Percentiles rank a stretch among this genome's conserved stretches.
Conservation (phyloP, 1,140 invertebrate genomes). For the Eupristina koningsbergeri region DNA sequence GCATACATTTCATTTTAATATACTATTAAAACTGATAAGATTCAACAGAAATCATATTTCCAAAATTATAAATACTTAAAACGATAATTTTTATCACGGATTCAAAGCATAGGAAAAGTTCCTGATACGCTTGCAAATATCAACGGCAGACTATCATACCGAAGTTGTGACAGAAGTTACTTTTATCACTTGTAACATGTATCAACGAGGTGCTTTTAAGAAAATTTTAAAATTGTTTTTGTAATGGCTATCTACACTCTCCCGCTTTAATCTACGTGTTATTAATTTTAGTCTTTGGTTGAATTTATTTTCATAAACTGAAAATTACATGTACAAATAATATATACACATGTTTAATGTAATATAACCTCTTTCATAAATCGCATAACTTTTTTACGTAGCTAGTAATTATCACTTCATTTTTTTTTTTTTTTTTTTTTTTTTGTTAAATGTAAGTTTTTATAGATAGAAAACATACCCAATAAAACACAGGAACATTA, state of each 20-base stretch:
- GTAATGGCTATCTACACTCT: neutral
- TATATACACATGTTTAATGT: too few species aligned
- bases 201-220: neutral
- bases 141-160: neutral
- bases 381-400: too few species aligned
- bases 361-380: too few species aligned
- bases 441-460: too few species aligned
- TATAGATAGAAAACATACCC: too few species aligned
- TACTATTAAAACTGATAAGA: neutral
- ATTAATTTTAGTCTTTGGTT: neutral
- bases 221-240: neutral
- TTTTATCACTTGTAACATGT: neutral
- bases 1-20: neutral
- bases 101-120: neutral
- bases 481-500: too few species aligned
- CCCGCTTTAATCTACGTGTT: neutral
- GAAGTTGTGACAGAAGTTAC: neutral
- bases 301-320: too few species aligned
- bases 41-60: neutral
- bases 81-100: too few species aligned
- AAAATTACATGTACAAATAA: too few species aligned
- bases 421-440: too few species aligned
- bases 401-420: too few species aligned
- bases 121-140: neutral
- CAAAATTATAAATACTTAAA: too few species aligned